Evolutionary conservation across 2,888 invertebrate species (phyloP).

Genomic region (Leptopterna dolabrata): DNA sequence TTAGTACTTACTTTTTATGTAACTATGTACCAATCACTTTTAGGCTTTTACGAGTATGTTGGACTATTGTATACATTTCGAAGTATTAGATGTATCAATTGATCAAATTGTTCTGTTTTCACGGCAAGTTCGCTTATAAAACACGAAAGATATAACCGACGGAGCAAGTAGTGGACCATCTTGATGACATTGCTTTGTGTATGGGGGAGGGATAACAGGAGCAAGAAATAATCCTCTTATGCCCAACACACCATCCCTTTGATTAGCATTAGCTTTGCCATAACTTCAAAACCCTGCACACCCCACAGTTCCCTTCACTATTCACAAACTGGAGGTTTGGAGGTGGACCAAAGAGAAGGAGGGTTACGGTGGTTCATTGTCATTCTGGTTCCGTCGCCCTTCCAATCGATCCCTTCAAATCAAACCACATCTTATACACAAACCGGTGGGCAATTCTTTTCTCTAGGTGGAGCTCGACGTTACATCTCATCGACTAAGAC

Average conservation of each 20-base stretch:
- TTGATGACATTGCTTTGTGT: neutral
- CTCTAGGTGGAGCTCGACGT: neutral
- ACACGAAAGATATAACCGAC: no score
- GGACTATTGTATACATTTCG: no score
- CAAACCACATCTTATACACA: conserved; percentile 55
- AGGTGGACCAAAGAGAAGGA: neutral
- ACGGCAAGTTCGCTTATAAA: no score
- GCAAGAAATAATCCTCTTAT: conserved; percentile 42
- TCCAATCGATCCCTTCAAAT: conserved; percentile 52
- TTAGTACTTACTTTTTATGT: no score
- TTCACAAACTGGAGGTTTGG: neutral
- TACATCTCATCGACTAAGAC: no score
- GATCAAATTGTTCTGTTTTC: no score
- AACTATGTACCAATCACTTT: no score
- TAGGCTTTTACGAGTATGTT: no score
- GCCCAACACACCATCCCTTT: neutral
- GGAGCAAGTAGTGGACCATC: neutral
- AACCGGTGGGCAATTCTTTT: conserved; percentile 47
- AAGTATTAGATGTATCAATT: no score
- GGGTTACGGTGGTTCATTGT: conserved; percentile 32
- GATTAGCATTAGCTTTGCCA: neutral
- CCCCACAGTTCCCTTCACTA: neutral
- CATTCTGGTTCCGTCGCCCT: conserved; percentile 44
- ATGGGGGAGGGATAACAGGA: conserved; percentile 10
- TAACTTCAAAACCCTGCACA: neutral